Conservation (phyloP, 2,113 vertebrate species). For the Brachyistius frenatus region DNA sequence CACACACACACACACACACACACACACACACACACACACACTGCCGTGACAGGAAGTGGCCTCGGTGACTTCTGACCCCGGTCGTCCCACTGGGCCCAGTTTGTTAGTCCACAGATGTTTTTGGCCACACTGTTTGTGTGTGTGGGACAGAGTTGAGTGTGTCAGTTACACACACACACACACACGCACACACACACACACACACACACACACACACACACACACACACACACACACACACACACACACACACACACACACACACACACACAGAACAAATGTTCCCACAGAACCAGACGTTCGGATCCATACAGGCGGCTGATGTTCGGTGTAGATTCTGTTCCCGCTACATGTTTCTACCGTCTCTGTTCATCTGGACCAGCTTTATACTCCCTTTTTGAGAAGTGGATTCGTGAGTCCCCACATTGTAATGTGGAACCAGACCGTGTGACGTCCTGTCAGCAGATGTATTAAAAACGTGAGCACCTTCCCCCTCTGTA, state of each 20-base stretch:
- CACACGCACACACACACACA: constrained; percentile 8
- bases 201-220: not conserved
- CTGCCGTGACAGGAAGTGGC: constrained; percentile 65
- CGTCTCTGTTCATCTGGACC: not conserved
- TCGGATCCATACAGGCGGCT: too few relatives aligned
- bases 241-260: too few relatives aligned
- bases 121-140: constrained; percentile 3
- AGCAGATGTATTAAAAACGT: not conserved
- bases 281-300: too few relatives aligned
- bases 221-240: not conserved
- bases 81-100: constrained; percentile 45
- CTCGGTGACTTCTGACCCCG: constrained; percentile 34
- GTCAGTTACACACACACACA: constrained; percentile 6
- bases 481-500: too few relatives aligned
- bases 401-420: too few relatives aligned
- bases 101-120: constrained; percentile 57
- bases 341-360: too few relatives aligned
- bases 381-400: not conserved
- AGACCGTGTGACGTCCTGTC: not conserved
- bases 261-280: too few relatives aligned
- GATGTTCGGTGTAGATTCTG: too few relatives aligned
- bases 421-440: not conserved
- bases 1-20: not conserved
- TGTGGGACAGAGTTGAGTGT: not conserved
- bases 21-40: not conserved